These are phyloP conservation scores for Lycocorax pyrrhopterus DNA, from an alignment of 2,113 vertebrate species.

Conservation along the genomic window DNA sequence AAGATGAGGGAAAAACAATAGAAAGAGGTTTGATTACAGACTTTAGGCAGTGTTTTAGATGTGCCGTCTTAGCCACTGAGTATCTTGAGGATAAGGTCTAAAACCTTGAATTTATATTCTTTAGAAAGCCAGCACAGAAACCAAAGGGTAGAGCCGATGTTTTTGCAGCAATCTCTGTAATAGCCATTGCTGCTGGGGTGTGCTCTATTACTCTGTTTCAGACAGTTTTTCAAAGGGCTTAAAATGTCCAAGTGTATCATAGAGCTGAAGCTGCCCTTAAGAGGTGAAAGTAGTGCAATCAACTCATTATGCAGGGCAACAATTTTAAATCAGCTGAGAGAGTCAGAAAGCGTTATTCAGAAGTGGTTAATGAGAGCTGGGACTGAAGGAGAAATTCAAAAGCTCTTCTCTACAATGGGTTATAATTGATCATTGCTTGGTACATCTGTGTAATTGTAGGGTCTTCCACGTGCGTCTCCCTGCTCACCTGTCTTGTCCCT, in stretches of 20 bases:
- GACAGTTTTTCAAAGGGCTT: neutral
- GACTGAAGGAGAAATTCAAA: neutral
- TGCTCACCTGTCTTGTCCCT: neutral
- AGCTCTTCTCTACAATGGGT: neutral
- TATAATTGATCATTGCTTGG: neutral
- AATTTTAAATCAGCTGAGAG: neutral
- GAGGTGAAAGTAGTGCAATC: neutral
- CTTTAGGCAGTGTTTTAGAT: neutral
- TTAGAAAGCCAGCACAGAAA: neutral
- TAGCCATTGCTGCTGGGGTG: neutral
- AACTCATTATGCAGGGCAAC: neutral
- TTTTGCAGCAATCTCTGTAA: neutral
- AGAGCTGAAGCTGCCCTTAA: neutral
- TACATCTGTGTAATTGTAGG: neutral
- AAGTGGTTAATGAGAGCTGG: neutral
- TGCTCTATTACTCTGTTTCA: neutral
- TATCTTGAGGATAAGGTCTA: neutral
- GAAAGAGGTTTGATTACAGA: neutral
- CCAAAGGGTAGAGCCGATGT: neutral
- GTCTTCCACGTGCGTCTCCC: neutral
- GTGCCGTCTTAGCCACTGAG: neutral
- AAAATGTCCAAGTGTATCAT: neutral
- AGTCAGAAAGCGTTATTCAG: neutral
- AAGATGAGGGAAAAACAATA: neutral
- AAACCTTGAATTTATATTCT: neutral